Percentiles rank a stretch among this genome's conserved stretches.
phyloP scores from a whole-genome alignment of 2,888 invertebrate species.

The Cataglyphis altisquamis region DNA sequence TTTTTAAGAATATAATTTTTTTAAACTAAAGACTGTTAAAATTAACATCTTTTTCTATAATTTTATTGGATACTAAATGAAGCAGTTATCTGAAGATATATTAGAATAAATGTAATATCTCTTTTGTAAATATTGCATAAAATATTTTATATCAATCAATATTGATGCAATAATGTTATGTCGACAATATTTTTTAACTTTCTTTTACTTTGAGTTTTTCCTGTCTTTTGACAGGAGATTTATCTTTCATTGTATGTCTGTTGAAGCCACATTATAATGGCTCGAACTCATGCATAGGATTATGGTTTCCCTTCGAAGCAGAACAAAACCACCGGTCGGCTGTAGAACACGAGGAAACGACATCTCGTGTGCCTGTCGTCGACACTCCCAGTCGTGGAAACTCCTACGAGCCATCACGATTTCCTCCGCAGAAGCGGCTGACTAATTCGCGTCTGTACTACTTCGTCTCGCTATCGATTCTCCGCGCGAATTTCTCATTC shows the following conservation, averaged over 20 bases:
- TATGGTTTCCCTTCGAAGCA: constrained; percentile 17
- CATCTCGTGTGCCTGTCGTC: constrained; percentile 33
- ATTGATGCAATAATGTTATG: not conserved
- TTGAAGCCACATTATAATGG: not conserved
- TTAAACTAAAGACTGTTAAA: not conserved
- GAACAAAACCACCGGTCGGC: constrained; percentile 6
- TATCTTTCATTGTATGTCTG: not conserved
- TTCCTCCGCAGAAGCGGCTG: constrained; percentile 36
- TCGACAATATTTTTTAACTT: not conserved
- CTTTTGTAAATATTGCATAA: not conserved
- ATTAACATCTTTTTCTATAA: not conserved
- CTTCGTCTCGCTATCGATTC: constrained; percentile 38
- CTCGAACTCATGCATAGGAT: not conserved
- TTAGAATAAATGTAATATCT: not conserved
- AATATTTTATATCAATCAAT: not conserved
- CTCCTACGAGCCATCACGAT: constrained; percentile 25
- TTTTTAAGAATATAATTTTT: not conserved
- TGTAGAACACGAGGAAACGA: constrained; percentile 28
- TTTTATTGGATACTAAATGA: not conserved
- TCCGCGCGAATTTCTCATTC: constrained; percentile 9
- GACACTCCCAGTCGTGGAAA: constrained; percentile 29
- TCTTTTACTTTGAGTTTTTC: not conserved
- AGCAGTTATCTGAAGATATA: not conserved
- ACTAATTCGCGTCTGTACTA: constrained; percentile 49
- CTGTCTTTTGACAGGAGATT: not conserved